Percentiles rank a stretch among this genome's conserved stretches.
These are phyloP conservation scores for Myodes glareolus DNA, from an alignment of 2,113 vertebrate species.

Conservation along the genomic window DNA sequence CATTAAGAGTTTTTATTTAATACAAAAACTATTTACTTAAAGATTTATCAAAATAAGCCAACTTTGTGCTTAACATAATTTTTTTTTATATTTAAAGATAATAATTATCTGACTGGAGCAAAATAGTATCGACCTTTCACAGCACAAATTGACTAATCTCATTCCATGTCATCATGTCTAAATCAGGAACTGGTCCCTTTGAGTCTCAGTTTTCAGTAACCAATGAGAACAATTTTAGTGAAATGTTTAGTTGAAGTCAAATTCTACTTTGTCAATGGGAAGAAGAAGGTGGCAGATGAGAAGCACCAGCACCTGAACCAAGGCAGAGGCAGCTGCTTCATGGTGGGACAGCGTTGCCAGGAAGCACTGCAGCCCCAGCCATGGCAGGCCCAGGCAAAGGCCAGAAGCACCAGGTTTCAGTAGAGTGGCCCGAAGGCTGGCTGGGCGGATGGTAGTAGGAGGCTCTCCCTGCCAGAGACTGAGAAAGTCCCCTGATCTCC, in stretches of 20 bases:
- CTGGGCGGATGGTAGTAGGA: too few relatives aligned
- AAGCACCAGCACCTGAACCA: not conserved
- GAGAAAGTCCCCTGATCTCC: not conserved
- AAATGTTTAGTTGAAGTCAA: not conserved
- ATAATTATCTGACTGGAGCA: conserved; percentile 31
- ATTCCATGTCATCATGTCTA: not conserved
- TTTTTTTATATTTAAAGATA: conserved; percentile 15
- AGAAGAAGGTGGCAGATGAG: not conserved
- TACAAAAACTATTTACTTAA: conserved; percentile 21
- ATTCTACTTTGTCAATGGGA: not conserved
- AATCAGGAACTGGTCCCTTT: not conserved
- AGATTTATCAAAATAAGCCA: conserved; percentile 33
- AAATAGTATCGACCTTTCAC: not conserved
- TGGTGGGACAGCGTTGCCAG: not conserved
- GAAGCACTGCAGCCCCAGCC: not conserved
- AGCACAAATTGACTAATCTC: not conserved
- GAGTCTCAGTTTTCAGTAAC: not conserved
- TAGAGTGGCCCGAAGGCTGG: too few relatives aligned
- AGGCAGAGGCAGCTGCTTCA: not conserved
- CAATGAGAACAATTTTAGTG: not conserved
- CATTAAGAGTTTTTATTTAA: not conserved
- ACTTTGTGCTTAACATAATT: not conserved
- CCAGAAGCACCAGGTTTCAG: not conserved
- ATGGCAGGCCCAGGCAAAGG: not conserved
- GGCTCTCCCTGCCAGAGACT: not conserved